These are phyloP conservation scores for Anguilla rostrata DNA, from an alignment of 2,113 vertebrate genomes.

Conservation along the genomic window DNA sequence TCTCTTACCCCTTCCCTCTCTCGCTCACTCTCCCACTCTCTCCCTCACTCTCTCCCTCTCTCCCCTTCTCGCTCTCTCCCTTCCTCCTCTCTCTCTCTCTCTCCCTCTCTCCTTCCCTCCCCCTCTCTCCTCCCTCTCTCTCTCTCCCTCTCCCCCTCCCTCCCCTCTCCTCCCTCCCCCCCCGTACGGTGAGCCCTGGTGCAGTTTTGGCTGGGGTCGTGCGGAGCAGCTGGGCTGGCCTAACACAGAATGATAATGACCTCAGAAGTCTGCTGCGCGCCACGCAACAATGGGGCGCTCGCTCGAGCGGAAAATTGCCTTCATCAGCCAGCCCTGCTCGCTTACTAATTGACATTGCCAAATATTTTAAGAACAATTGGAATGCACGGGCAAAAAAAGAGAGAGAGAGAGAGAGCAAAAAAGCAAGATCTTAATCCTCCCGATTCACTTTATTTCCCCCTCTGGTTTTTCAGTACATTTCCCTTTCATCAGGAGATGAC, in stretches of 20 bases:
- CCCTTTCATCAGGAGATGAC: slow-evolving; percentile 68
- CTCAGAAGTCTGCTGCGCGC: slow-evolving; percentile 99
- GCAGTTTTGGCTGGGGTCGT: slow-evolving; percentile 97
- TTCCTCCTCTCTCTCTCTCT: background rate
- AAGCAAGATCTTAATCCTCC: slow-evolving; percentile 93
- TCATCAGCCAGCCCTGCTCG: slow-evolving; percentile 99
- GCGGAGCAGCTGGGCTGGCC: slow-evolving; percentile 99
- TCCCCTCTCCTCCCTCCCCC: slow-evolving; percentile 40
- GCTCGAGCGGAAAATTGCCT: slow-evolving; percentile 99
- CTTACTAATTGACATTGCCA: slow-evolving; percentile 99
- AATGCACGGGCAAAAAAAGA: slow-evolving; percentile 83
- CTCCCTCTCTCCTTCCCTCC: background rate
- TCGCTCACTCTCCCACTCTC: background rate
- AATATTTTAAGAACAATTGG: slow-evolving; percentile 99
- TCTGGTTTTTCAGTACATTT: slow-evolving; percentile 49
- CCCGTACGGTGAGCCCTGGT: slow-evolving; percentile 78
- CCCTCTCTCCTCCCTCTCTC: background rate
- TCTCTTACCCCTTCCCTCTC: background rate
- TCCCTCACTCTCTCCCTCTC: slow-evolving; percentile 38
- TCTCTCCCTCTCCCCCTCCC: slow-evolving; percentile 24
- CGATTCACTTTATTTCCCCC: slow-evolving; percentile 80
- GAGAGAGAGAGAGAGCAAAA: slow-evolving; percentile 16
- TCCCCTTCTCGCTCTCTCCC: background rate
- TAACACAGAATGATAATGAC: slow-evolving; percentile 99
- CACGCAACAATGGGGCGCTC: slow-evolving; percentile 99